Evolutionary conservation across 2,888 invertebrate genomes (phyloP), one percentile per base, ranked within the genome.

Genomic region (Morpho achilles): DNA sequence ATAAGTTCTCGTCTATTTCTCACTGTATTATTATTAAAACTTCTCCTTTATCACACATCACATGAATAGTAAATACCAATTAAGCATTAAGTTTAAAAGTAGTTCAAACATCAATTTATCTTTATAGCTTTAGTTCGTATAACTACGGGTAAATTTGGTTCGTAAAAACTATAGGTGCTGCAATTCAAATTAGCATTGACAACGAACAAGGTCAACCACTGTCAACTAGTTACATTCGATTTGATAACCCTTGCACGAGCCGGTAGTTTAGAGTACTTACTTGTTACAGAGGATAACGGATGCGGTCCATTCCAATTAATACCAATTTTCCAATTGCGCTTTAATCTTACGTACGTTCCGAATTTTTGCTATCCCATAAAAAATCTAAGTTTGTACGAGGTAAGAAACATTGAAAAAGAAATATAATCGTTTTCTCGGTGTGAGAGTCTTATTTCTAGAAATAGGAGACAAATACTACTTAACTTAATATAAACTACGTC

Each of bases 251-350:
- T 54, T 53, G 43, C 52, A 23, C 55, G 39, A 56, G 45, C 22
- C 41, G 57, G 57, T 44, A 46, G 47, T 41, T 48, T 48, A n/a
- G 5, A 32, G 40, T 41, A 41, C 47, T 47, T 47, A 54, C 53
- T 47, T 48, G 50, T 53, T 56, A 46, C 44, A 47, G 48, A 23
- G 44, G 41, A 40, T 49, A 56, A 55, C 53, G 50, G 53, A 54
- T 51, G 43, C 40, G 47, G 53, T 58, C 50, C 47, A 41, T 53
- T 55, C 8, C 56, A 42, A 58, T 60, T 63, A 58, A 53, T 53
- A 44, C 8, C 48, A 63, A 63, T 60, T 60, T 60, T 63, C 42
- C 60, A 63, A 63, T 63, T 55, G 52, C 9, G 44, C 44, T 51
- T 50, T 56, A 56, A 48, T 48, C 53, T 53, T n/a, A 32, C 32